A percentile compares a stretch with the other conserved stretches of the same genome.
phyloP scores from a whole-genome alignment of 2,888 invertebrate species.

The Drosophila phalerata region DNA sequence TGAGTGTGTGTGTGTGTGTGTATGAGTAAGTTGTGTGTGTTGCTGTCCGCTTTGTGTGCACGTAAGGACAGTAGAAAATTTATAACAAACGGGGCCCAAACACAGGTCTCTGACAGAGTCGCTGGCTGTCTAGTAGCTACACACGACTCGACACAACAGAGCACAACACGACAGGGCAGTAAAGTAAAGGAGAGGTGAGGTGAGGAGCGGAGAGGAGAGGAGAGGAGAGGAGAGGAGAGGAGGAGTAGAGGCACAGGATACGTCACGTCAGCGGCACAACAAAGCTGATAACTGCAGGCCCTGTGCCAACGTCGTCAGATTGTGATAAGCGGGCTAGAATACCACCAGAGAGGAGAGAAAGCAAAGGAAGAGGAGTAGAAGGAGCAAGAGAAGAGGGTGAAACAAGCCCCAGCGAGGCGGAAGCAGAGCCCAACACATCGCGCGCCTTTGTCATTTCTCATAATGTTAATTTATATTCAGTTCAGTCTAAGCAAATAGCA shows the following conservation, averaged over 20 bases:
- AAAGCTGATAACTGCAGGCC: slow-evolving; percentile 66
- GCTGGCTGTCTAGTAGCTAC: slow-evolving; percentile 37
- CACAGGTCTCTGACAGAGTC: slow-evolving; percentile 40
- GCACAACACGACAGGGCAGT: slow-evolving; percentile 2
- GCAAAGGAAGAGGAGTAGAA: too few species aligned
- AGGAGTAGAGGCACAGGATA: slow-evolving; percentile 43
- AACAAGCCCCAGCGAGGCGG: slow-evolving; percentile 29
- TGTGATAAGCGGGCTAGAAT: slow-evolving; percentile 52
- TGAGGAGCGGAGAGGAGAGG: neutral
- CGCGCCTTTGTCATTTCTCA: slow-evolving; percentile 77
- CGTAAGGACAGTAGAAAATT: slow-evolving; percentile 54
- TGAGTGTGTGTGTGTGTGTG: slow-evolving; percentile 12
- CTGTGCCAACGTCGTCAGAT: slow-evolving; percentile 50
- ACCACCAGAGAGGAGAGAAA: slow-evolving; percentile 21
- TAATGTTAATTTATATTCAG: slow-evolving; percentile 81
- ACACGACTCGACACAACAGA: slow-evolving; percentile 20
- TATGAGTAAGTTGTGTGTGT: slow-evolving; percentile 13
- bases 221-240: neutral
- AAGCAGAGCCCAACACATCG: slow-evolving; percentile 55
- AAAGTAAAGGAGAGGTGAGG: too few species aligned
- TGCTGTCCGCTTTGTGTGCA: slow-evolving; percentile 52
- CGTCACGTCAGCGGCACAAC: slow-evolving; percentile 65
- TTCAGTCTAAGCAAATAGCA: slow-evolving; percentile 76
- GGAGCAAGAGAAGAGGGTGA: neutral
- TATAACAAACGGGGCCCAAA: slow-evolving; percentile 42